Percentiles rank a stretch among this genome's conserved stretches.
Conservation (phyloP, 2,113 vertebrate species). For the Myrmecobius fasciatus region DNA sequence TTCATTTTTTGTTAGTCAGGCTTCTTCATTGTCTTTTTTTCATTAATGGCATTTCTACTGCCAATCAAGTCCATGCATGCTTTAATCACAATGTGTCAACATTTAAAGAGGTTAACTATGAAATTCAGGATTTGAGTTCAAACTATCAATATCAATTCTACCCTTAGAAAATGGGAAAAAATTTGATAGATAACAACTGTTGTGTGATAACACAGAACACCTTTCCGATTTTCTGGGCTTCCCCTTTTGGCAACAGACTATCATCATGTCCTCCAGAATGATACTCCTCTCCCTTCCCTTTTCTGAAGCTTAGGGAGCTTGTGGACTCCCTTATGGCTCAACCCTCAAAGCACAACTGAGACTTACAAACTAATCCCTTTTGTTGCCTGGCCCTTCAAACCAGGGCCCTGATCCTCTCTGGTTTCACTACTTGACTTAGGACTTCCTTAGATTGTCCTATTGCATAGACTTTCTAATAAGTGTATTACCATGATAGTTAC, state of each 20-base stretch:
- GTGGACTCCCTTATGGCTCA: background rate
- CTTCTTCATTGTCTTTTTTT: background rate
- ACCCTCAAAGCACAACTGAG: background rate
- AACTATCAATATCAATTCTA: background rate
- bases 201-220: background rate
- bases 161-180: background rate
- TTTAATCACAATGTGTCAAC: background rate
- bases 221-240: background rate
- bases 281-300: background rate
- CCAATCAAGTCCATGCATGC: background rate
- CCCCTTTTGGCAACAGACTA: background rate
- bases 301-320: background rate
- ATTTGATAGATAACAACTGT: background rate
- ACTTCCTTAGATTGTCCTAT: background rate
- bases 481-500: background rate
- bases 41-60: background rate
- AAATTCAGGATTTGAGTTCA: background rate
- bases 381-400: background rate
- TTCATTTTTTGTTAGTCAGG: constrained; percentile 8
- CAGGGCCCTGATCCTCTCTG: background rate
- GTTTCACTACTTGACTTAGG: background rate
- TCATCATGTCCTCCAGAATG: background rate
- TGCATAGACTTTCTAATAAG: background rate
- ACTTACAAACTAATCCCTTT: background rate
- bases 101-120: background rate